A percentile compares a stretch with the other conserved stretches of the same genome.
Conservation (phyloP, 2,888 invertebrate genomes). For the Athalia rosae region DNA sequence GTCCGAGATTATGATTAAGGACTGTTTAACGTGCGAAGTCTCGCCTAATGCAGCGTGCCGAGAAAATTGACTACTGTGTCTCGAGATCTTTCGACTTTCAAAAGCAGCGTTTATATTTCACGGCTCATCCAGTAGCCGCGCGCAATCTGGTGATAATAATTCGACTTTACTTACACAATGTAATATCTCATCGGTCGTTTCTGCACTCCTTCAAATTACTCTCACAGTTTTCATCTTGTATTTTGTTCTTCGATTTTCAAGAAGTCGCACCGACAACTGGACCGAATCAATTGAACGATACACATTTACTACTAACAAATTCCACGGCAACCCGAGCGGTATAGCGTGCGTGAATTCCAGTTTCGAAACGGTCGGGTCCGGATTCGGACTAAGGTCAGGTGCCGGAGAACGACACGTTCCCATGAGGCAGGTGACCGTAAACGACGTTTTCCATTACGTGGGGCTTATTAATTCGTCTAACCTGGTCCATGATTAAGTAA, state of each 20-base stretch:
- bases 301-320: slow-evolving; percentile 9
- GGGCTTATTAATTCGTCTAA: slow-evolving; percentile 43
- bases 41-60: slow-evolving; percentile 10
- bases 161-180: neutral
- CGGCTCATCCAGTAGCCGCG: slow-evolving; percentile 27
- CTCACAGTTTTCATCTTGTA: neutral
- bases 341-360: neutral
- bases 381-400: slow-evolving; percentile 16
- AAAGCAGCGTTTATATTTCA: slow-evolving; percentile 27
- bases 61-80: neutral
- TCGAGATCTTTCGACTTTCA: neutral
- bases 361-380: slow-evolving; percentile 3
- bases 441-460: slow-evolving; percentile 39
- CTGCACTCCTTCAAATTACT: neutral
- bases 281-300: neutral
- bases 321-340: neutral
- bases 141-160: slow-evolving; percentile 28
- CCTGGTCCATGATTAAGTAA: slow-evolving; percentile 33
- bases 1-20: slow-evolving; percentile 32
- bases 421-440: slow-evolving; percentile 37
- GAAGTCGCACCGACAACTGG: neutral
- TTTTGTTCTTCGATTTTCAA: neutral
- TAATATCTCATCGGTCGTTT: slow-evolving; percentile 15
- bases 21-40: slow-evolving; percentile 31
- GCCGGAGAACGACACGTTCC: slow-evolving; percentile 36